Conservation (phyloP, 2,113 vertebrate genomes). For the Cyphomyrus discorhynchus region DNA sequence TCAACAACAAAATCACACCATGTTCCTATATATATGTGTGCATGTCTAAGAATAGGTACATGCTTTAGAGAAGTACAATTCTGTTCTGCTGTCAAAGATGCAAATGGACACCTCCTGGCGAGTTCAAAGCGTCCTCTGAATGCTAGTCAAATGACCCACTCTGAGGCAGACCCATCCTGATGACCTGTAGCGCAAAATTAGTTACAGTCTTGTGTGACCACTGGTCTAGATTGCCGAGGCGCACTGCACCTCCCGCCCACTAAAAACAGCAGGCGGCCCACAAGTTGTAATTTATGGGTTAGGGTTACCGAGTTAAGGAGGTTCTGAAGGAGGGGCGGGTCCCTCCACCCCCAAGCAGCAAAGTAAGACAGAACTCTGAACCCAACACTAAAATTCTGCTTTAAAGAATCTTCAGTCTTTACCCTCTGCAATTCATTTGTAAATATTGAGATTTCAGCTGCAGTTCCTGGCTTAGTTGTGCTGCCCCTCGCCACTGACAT, state of each 20-base stretch:
- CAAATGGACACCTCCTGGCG: constrained; percentile 37
- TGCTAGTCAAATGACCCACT: background rate
- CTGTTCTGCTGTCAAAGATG: constrained; percentile 15
- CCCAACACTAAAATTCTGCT: background rate
- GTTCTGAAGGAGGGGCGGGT: background rate
- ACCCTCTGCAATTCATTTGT: background rate
- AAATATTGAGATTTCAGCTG: background rate
- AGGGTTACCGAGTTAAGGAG: background rate
- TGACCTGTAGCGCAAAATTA: background rate
- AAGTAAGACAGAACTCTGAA: background rate
- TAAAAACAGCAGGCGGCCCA: background rate
- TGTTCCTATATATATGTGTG: background rate
- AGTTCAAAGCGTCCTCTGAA: constrained; percentile 41
- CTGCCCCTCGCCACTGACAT: background rate
- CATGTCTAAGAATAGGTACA: background rate
- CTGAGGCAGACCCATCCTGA: background rate
- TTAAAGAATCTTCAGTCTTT: background rate
- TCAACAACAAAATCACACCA: background rate
- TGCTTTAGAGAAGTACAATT: background rate
- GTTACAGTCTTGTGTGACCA: background rate
- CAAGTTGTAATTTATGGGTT: background rate
- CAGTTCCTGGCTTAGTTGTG: background rate
- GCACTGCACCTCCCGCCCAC: background rate
- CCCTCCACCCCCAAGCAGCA: background rate
- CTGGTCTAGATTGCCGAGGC: background rate